Conservation (phyloP, 1,140 invertebrate species). For the Samia ricini region DNA sequence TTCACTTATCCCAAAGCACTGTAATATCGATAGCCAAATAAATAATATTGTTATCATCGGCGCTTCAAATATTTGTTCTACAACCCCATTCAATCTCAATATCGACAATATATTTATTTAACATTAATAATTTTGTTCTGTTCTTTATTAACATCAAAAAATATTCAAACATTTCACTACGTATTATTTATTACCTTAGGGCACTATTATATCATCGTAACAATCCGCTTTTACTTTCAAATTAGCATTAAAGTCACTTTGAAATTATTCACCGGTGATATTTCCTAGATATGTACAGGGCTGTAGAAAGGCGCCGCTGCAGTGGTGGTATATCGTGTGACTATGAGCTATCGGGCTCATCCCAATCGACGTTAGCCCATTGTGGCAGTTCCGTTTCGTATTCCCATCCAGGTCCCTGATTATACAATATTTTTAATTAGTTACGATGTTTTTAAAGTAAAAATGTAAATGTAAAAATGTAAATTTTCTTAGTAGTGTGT, state of each 20-base stretch:
- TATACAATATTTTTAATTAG: slow-evolving; percentile 11
- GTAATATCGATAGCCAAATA: slow-evolving; percentile 50
- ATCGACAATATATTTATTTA: neutral
- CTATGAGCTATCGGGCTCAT: slow-evolving; percentile 78
- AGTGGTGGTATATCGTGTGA: slow-evolving; percentile 48
- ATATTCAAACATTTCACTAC: neutral
- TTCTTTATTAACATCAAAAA: slow-evolving; percentile 1
- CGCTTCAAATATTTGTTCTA: slow-evolving; percentile 30
- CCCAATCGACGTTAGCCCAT: slow-evolving; percentile 92
- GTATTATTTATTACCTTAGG: neutral
- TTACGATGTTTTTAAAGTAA: neutral
- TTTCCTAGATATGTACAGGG: slow-evolving; percentile 26
- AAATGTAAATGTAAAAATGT: neutral
- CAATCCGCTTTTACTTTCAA: slow-evolving; percentile 2
- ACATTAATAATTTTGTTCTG: neutral
- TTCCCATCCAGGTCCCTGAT: slow-evolving; percentile 92
- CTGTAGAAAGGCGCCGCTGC: slow-evolving; percentile 44
- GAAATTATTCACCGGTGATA: neutral
- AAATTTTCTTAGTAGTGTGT: neutral
- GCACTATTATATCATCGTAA: slow-evolving; percentile 1
- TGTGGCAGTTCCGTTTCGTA: slow-evolving; percentile 92
- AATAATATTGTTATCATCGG: slow-evolving; percentile 11
- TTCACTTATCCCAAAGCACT: slow-evolving; percentile 29
- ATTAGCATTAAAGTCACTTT: neutral
- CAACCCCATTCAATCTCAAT: neutral